Base-by-base conservation (phyloP, 2,888 invertebrate species). In the Dynastes maya region DNA sequence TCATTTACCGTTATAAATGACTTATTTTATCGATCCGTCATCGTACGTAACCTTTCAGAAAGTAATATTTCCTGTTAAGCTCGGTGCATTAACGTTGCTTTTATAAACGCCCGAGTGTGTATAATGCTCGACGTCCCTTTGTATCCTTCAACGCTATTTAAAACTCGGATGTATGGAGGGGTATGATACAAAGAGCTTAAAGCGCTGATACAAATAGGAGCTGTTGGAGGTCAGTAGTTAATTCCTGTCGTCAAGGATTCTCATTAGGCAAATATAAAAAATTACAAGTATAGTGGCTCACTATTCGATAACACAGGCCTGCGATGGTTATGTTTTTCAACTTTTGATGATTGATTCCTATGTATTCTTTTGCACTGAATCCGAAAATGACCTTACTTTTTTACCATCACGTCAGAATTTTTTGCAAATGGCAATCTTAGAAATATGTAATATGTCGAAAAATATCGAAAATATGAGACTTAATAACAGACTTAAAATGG, bases 91-190 rank as follows among this genome's bases (percentile, higher is more conserved):
- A 84, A 81, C 81, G 81, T 77, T 79, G 81, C 82, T 81, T 83
- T 84, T 82, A 81, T 82, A 82, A 80, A 83, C 82, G 82, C 80
- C 83, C 81, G 82, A 83, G 82, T 83, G 83, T 83, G 80, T 81
- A 83, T 83, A 83, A 84, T 83, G 82, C 81, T 76, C 78, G 77
- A 77, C 79, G 81, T 77, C 77, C 80, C 81, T 81, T 82, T 81
- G 82, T 82, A 78, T 72, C 80, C 74, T 74, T 78, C 78, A 77
- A 79, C 80, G 81, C 80, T 82, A 82, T 82, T 81, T 82, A 80
- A 82, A 81, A 81, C 81, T 80, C 79, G 79, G 79, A 81, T 79
- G 77, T 80, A 79, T 78, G 75, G 82, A 77, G 81, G 45, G 80
- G 79, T 80, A 77, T 79, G 80, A 80, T 78, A 81, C 80, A 80